Evolutionary conservation across 2,888 invertebrate genomes (phyloP).

Genomic region (Aethes cnicana): DNA sequence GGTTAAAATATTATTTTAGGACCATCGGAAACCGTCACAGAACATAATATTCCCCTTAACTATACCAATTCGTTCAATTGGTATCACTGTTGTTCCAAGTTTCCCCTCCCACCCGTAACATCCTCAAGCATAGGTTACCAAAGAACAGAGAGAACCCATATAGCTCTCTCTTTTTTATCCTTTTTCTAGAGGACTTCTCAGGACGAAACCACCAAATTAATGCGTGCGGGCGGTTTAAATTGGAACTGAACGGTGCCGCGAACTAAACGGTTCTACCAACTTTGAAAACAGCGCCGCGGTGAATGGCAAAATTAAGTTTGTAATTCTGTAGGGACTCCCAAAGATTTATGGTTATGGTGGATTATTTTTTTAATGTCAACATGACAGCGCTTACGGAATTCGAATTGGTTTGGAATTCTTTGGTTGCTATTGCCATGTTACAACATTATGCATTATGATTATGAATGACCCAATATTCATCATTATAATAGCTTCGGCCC

Average conservation of each 20-base stretch:
- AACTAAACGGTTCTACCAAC: neutral
- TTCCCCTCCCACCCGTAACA: constrained; percentile 41
- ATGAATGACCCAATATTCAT: no score
- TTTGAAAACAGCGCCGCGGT: neutral
- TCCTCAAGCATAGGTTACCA: constrained; percentile 51
- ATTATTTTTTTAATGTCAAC: no score
- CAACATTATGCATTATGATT: no score
- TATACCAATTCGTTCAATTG: neutral
- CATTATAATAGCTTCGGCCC: no score
- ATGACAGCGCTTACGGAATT: no score
- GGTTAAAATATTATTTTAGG: no score
- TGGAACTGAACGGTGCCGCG: constrained; percentile 4
- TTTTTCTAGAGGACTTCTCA: constrained; percentile 45
- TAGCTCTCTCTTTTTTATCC: constrained; percentile 58
- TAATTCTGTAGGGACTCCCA: neutral
- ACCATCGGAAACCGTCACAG: neutral
- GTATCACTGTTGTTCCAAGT: constrained; percentile 22
- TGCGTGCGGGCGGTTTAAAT: constrained; percentile 18
- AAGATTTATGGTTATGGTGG: no score
- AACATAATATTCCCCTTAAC: neutral
- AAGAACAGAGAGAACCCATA: constrained; percentile 57
- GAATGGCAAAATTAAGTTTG: neutral
- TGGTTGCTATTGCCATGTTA: no score
- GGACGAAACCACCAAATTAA: constrained; percentile 38
- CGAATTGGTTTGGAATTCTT: no score